A percentile compares a stretch with the other conserved stretches of the same genome.
Evolutionary conservation across 2,888 invertebrate genomes (phyloP).

Genomic region (Eucera pruinosa): DNA sequence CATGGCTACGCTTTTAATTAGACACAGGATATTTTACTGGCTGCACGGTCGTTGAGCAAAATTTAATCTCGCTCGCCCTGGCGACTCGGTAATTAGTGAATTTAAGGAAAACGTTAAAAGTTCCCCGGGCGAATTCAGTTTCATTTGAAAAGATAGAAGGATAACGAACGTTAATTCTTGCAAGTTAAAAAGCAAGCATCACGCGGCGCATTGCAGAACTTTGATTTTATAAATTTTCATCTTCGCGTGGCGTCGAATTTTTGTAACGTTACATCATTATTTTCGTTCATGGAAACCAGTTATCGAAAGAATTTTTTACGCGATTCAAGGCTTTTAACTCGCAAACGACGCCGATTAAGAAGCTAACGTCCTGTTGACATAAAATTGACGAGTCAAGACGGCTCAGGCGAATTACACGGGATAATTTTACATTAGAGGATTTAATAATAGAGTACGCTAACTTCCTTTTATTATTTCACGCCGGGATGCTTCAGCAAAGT

Average conservation of each 20-base stretch:
- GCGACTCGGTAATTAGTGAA: slow-evolving; percentile 21
- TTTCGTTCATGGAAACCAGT: not conserved
- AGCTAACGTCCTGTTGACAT: not conserved
- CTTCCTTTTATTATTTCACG: not conserved
- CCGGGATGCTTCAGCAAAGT: not conserved
- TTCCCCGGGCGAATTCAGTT: slow-evolving; percentile 4
- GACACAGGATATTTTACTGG: slow-evolving; percentile 27
- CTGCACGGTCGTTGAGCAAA: slow-evolving; percentile 29
- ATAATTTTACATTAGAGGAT: not conserved
- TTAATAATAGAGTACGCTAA: not conserved
- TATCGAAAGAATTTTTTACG: not conserved
- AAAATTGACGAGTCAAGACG: slow-evolving; percentile 7
- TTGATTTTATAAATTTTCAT: too few species aligned
- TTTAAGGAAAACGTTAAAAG: slow-evolving; percentile 23
- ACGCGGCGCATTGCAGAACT: not conserved
- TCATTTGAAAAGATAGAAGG: not conserved
- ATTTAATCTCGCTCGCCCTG: slow-evolving; percentile 19
- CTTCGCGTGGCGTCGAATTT: not conserved
- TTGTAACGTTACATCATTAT: too few species aligned
- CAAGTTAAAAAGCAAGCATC: not conserved
- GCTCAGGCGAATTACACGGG: not conserved
- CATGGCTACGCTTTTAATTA: slow-evolving; percentile 24
- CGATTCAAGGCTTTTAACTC: not conserved
- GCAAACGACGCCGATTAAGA: not conserved
- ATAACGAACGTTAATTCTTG: slow-evolving; percentile 31